Evolutionary conservation across 2,797 vertebrate genomes (phyloP).

Genomic region (Podargus strigoides): DNA sequence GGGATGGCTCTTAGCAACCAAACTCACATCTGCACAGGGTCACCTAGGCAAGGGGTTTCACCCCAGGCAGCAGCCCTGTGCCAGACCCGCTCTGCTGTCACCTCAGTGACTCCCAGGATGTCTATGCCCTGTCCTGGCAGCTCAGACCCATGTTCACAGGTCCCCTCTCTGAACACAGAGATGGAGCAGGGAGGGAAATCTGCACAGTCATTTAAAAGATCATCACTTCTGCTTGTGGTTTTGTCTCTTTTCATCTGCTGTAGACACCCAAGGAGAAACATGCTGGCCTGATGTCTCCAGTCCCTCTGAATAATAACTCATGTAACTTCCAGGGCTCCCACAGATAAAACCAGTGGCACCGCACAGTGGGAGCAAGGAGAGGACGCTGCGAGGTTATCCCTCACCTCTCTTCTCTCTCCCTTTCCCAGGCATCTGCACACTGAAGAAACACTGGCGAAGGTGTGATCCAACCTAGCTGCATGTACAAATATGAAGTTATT

Average conservation of each 20-base stretch:
- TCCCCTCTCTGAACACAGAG: no score
- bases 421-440: background rate
- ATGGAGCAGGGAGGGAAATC: background rate
- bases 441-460: background rate
- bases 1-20: background rate
- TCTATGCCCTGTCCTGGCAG: background rate
- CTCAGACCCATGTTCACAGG: fast-evolving
- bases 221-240: background rate
- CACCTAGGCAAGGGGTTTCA: background rate
- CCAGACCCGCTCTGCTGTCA: background rate
- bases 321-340: background rate
- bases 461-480: background rate
- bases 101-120: background rate
- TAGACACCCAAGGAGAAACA: background rate
- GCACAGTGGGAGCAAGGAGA: background rate
- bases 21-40: background rate
- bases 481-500: constrained; percentile 67
- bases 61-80: background rate
- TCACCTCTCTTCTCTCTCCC: background rate
- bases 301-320: background rate
- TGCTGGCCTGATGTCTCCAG: background rate
- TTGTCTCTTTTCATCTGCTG: background rate
- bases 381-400: background rate
- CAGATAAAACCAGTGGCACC: background rate
- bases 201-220: background rate